Conservation (phyloP, 1,140 invertebrate genomes). For the Pachypsylla venusta region DNA sequence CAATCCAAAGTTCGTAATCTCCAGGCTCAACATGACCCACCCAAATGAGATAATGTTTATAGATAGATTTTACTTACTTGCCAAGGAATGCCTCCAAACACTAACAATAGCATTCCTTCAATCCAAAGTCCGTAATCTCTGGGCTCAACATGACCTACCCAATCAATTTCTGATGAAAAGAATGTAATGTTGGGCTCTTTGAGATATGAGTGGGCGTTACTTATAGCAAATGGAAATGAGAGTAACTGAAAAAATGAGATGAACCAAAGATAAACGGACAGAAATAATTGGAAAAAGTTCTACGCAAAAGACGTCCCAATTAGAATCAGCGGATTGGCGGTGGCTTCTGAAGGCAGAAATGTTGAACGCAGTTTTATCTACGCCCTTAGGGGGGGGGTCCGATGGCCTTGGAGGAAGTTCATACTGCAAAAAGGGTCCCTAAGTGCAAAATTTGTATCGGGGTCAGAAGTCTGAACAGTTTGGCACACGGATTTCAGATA, state of each 20-base stretch:
- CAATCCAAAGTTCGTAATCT: background rate
- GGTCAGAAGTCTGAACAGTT: no score
- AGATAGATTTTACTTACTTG: slow-evolving; percentile 38
- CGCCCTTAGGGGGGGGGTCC: no score
- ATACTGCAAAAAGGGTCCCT: no score
- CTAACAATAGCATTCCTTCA: slow-evolving; percentile 52
- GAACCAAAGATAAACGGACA: no score
- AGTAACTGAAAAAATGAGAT: no score
- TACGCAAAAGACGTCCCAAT: no score
- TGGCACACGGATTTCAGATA: background rate
- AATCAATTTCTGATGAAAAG: slow-evolving; percentile 39
- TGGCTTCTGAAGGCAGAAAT: no score
- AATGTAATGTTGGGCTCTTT: slow-evolving; percentile 5
- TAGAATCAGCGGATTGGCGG: no score
- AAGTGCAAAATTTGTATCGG: no score
- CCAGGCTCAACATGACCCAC: background rate
- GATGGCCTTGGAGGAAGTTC: slow-evolving; percentile 5
- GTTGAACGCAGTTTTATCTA: no score
- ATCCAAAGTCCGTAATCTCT: slow-evolving; percentile 45
- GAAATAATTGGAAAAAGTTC: no score
- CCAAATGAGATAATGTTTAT: background rate
- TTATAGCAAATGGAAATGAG: slow-evolving; percentile 21
- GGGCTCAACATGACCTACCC: slow-evolving; percentile 44
- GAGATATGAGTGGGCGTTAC: slow-evolving; percentile 8
- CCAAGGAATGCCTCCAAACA: slow-evolving; percentile 74